These are phyloP conservation scores for Amphiprion percula DNA, from an alignment of 2,113 vertebrate species.

Conservation along the genomic window DNA sequence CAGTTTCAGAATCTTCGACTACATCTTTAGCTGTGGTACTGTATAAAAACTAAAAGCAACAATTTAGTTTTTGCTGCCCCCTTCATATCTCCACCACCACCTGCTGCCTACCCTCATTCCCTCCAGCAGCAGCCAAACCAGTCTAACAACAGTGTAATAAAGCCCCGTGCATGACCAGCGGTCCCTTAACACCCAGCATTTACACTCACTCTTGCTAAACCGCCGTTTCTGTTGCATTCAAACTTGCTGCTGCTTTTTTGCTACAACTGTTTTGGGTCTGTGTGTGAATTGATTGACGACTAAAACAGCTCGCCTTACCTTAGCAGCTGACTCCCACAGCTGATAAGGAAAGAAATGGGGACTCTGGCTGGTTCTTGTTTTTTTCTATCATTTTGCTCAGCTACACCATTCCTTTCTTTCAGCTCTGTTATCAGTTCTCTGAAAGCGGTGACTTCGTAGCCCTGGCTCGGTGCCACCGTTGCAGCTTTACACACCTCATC, in stretches of 20 bases:
- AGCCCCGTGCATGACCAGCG: slow-evolving; percentile 74
- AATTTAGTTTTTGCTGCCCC: slow-evolving; percentile 45
- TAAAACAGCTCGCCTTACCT: slow-evolving; percentile 33
- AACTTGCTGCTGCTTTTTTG: slow-evolving; percentile 48
- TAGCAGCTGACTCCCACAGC: slow-evolving; percentile 52
- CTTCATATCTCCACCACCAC: slow-evolving; percentile 51
- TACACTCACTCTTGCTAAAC: slow-evolving; percentile 26
- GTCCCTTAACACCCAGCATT: slow-evolving; percentile 56
- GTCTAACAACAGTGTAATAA: slow-evolving; percentile 54
- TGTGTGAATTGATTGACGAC: slow-evolving; percentile 13
- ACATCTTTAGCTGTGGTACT: slow-evolving; percentile 73
- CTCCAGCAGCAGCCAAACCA: slow-evolving; percentile 48
- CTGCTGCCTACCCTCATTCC: slow-evolving; percentile 32
- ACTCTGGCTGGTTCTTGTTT: slow-evolving; percentile 39
- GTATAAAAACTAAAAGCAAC: slow-evolving; percentile 67
- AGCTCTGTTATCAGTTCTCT: slow-evolving; percentile 56
- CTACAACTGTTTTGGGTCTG: slow-evolving; percentile 30
- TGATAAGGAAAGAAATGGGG: slow-evolving; percentile 51
- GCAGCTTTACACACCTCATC: slow-evolving; percentile 67
- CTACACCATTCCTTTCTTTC: slow-evolving; percentile 58
- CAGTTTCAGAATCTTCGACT: slow-evolving; percentile 59
- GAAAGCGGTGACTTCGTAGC: slow-evolving; percentile 67
- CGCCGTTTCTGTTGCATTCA: slow-evolving; percentile 54
- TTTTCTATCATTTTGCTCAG: slow-evolving; percentile 48
- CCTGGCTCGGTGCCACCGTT: slow-evolving; percentile 65